These are phyloP conservation scores for Gastrophysa polygoni DNA, from an alignment of 2,888 invertebrate species.

Conservation along the genomic window DNA sequence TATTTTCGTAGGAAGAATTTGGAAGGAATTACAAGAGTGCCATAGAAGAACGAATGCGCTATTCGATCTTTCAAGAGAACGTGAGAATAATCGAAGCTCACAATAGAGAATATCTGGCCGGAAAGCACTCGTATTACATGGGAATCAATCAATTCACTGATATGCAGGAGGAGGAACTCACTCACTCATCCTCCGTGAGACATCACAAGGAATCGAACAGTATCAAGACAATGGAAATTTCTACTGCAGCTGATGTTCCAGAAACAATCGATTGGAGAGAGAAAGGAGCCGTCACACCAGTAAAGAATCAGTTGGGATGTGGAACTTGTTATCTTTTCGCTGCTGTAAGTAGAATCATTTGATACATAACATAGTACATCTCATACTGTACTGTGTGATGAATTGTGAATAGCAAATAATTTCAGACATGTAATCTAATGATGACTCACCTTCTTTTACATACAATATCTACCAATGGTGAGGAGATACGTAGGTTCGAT, in stretches of 20 bases:
- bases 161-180: slow-evolving; percentile 36
- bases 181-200: no score
- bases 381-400: no score
- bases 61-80: slow-evolving; percentile 26
- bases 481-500: no score
- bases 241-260: slow-evolving; percentile 10
- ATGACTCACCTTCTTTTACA: no score
- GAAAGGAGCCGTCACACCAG: slow-evolving; percentile 37
- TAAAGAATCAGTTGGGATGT: slow-evolving; percentile 40
- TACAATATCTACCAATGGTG: no score
- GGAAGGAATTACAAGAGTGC: slow-evolving; percentile 8
- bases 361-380: no score
- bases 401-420: no score
- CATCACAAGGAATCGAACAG: no score
- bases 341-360: slow-evolving; percentile 39
- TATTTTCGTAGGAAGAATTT: slow-evolving; percentile 3
- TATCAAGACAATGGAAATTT: background rate
- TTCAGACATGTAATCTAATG: no score
- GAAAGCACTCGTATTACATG: slow-evolving; percentile 21
- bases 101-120: slow-evolving; percentile 24
- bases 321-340: slow-evolving; percentile 41
- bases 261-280: slow-evolving; percentile 39
- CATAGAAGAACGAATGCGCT: slow-evolving; percentile 20
- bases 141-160: slow-evolving; percentile 10
- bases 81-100: slow-evolving; percentile 25